Evolutionary conservation across 2,888 invertebrate genomes (phyloP), one percentile per base, ranked within the genome.

Genomic region (Ennomos erosarius): DNA sequence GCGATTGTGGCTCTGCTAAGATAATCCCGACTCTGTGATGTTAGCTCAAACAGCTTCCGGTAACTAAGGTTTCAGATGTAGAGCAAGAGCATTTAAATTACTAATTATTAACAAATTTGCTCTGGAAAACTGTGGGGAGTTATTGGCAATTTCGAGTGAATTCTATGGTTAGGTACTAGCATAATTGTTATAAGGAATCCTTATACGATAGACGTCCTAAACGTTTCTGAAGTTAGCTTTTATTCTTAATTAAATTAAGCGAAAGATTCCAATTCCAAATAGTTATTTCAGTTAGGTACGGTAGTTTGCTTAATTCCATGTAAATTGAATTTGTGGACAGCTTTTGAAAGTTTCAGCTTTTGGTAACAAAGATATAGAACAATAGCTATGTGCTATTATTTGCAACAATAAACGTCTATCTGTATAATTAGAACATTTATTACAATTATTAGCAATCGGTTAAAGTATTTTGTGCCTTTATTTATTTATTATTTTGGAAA

Each of bases 91-190:
- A 55, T 61, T 56, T 61, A 58, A 61, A 59, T 61, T 61, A 61
- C 59, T 56, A 59, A 59, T 64, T 56, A 59, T 64, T 56, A 61
- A 56, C 53, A 50, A 55, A 61, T 64, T 64, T 61, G 64, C 61
- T 61, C 59, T 47, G 53, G 40, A 47, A 54, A 59, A 50, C 55
- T 55, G 54, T 50, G 53, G 46, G 53, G 37, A 44, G 50, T 54
- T 55, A 61, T 64, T 61, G 59, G 44, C 61, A 61, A 61, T 61
- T 58, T 44, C 34, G 38, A 38, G 49, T 33, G 1, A 34, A 54
- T n/a, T 38, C 46, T 53, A 52, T 55, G 52, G 38, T 43, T 55
- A 51, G 38, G n/a, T 35, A n/a, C 10, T n/a, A 10, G n/a, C n/a
- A 12, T 33, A 26, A 11, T 49, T 54, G 43, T 38, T 56, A 52